These are phyloP conservation scores for Sinocyclocheilus grahami DNA, from an alignment of 2,113 vertebrate species.

Conservation along the genomic window DNA sequence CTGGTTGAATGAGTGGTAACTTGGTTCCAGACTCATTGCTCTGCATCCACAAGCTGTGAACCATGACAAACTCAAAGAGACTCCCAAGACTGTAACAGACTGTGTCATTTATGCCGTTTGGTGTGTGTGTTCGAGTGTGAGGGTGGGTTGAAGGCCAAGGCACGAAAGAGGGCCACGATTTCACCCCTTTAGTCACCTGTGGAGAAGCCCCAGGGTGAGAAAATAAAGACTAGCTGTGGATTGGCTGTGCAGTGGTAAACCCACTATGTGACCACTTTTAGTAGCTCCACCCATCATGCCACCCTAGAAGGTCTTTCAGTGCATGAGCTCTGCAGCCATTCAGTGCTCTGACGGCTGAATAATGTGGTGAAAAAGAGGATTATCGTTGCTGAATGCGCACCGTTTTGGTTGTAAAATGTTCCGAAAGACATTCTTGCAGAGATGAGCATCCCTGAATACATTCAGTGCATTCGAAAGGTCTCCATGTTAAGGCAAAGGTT, in stretches of 20 bases:
- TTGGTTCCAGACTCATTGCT: not conserved
- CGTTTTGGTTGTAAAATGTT: not conserved
- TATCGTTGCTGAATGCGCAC: constrained; percentile 16
- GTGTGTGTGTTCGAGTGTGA: constrained; percentile 38
- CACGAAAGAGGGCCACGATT: constrained; percentile 2
- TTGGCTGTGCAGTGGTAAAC: constrained; percentile 31
- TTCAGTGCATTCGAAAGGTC: not conserved
- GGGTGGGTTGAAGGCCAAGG: constrained; percentile 3
- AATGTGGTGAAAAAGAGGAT: constrained; percentile 36
- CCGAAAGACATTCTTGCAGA: not conserved
- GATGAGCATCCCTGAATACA: constrained; percentile 10
- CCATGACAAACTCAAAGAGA: not conserved
- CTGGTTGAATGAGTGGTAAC: not conserved
- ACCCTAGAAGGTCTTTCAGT: constrained; percentile 26
- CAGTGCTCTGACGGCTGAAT: constrained; percentile 12
- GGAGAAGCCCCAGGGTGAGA: constrained; percentile 10
- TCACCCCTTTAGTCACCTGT: constrained; percentile 6
- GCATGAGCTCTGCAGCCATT: constrained; percentile 13
- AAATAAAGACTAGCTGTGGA: not conserved
- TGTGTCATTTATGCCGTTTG: not conserved
- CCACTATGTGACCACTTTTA: constrained; percentile 45
- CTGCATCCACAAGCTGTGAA: not conserved
- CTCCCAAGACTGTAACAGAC: not conserved
- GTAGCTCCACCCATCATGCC: constrained; percentile 42
- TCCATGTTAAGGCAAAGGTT: not conserved